phyloP scores from a whole-genome alignment of 2,797 vertebrate species.

The Lepilemur septentrionalis region DNA sequence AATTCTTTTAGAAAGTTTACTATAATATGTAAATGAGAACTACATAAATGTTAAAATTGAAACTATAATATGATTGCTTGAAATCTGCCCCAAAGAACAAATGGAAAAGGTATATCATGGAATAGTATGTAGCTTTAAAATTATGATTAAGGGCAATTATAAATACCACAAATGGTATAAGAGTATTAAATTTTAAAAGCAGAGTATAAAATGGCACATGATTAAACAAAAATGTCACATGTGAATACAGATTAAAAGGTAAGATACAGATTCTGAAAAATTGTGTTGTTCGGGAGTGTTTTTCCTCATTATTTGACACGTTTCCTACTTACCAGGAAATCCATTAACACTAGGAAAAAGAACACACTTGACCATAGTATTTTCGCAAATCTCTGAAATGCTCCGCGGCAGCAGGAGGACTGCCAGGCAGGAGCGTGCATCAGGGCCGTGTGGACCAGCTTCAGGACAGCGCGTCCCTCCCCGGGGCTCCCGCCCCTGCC shows the following conservation, averaged over 20 bases:
- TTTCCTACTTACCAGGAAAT: slow-evolving; percentile 8
- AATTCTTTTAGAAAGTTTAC: not conserved
- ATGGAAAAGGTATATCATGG: not conserved
- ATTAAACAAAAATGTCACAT: not conserved
- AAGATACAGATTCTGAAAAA: not conserved
- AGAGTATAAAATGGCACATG: not conserved
- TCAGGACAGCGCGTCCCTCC: fast-evolving
- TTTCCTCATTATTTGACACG: not conserved
- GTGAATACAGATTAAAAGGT: not conserved
- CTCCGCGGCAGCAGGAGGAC: fast-evolving
- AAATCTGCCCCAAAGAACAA: not conserved
- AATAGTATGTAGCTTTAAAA: not conserved
- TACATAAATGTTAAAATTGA: not conserved
- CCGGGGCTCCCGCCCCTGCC: not conserved
- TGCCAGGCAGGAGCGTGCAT: fast-evolving
- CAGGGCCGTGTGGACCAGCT: fast-evolving
- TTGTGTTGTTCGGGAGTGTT: not conserved
- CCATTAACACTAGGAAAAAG: not conserved
- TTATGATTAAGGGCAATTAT: not conserved
- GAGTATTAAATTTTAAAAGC: not conserved
- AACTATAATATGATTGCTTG: not conserved
- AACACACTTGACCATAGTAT: not conserved
- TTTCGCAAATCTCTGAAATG: not conserved
- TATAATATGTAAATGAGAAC: not conserved
- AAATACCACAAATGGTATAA: not conserved